Percentiles rank a stretch among this genome's conserved stretches.
phyloP scores from a whole-genome alignment of 2,113 vertebrate species.

The Oceanites oceanicus region DNA sequence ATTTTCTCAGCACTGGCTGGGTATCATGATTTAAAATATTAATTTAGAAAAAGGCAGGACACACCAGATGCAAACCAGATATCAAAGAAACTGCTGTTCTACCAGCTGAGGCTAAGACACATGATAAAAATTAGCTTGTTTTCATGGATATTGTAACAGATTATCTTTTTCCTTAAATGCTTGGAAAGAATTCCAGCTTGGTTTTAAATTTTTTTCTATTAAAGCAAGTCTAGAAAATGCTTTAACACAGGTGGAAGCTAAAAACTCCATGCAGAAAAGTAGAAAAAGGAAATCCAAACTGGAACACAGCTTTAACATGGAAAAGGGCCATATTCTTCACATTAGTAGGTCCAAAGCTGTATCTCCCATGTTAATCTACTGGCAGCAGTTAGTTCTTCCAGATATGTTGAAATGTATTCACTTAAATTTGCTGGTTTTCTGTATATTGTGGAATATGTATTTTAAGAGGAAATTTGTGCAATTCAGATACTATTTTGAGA shows the following conservation, averaged over 20 bases:
- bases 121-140: slow-evolving; percentile 1
- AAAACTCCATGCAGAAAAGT: neutral
- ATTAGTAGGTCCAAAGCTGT: slow-evolving; percentile 20
- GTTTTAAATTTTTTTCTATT: neutral
- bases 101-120: neutral
- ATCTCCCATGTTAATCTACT: slow-evolving; percentile 78
- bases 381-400: slow-evolving; percentile 72
- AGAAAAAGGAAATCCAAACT: neutral
- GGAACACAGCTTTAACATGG: neutral
- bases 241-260: neutral
- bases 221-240: neutral
- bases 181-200: neutral
- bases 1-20: slow-evolving; percentile 3
- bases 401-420: neutral
- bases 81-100: neutral
- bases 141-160: neutral
- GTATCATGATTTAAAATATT: neutral
- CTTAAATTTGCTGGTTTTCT: neutral
- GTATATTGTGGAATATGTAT: neutral
- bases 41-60: neutral
- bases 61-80: neutral
- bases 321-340: neutral
- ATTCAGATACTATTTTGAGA: neutral
- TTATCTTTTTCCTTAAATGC: neutral
- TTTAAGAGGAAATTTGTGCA: slow-evolving; percentile 6